These are phyloP conservation scores for Anarsia innoxiella DNA, from an alignment of 2,888 invertebrate species.

Conservation along the genomic window DNA sequence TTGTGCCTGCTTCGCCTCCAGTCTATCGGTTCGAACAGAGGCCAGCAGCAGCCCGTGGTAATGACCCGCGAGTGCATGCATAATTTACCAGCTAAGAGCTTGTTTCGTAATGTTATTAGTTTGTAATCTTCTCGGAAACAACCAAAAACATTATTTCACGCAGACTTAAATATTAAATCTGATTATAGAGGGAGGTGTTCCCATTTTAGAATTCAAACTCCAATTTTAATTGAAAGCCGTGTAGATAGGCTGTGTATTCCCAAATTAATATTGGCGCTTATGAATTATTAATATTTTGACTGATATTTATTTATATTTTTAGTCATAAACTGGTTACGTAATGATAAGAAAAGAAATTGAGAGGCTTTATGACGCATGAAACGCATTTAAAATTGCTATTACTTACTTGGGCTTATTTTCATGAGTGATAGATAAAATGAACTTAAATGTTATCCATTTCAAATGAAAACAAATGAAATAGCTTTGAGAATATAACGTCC, in stretches of 20 bases:
- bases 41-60: constrained; percentile 60
- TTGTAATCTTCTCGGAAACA: constrained; percentile 69
- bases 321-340: too few relatives aligned
- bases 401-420: too few relatives aligned
- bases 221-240: constrained; percentile 29
- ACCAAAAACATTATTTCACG: constrained; percentile 65
- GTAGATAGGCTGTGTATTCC: not conserved
- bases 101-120: constrained; percentile 74
- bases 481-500: constrained; percentile 32
- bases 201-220: constrained; percentile 24
- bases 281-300: too few relatives aligned
- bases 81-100: constrained; percentile 71
- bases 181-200: too few relatives aligned
- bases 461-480: too few relatives aligned
- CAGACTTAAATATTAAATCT: constrained; percentile 66
- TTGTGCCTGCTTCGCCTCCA: constrained; percentile 30
- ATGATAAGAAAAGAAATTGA: too few relatives aligned
- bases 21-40: constrained; percentile 48
- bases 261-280: not conserved
- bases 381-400: too few relatives aligned
- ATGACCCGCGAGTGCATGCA: constrained; percentile 73
- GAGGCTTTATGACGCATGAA: too few relatives aligned
- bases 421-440: too few relatives aligned
- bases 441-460: too few relatives aligned
- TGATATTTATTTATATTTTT: too few relatives aligned